Percentiles rank a stretch among this genome's conserved stretches.
Conservation (phyloP, 2,797 vertebrate species). For the Lacerta bilineata region DNA sequence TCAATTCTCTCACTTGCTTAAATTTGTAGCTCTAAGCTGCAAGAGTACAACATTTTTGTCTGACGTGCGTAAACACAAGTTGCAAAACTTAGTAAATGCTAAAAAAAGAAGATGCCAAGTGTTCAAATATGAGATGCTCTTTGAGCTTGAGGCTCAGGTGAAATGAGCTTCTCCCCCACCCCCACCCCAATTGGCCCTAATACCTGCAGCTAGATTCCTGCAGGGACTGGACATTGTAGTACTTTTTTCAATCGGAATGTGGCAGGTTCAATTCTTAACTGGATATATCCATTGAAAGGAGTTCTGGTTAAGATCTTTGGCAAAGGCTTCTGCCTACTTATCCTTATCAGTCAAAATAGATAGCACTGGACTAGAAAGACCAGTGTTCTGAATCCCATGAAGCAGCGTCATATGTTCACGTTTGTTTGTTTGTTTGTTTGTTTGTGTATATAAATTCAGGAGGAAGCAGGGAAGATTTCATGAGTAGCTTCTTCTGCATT, state of each 20-base stretch:
- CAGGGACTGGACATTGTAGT: neutral
- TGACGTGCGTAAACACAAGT: too few relatives aligned
- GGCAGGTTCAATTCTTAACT: too few relatives aligned
- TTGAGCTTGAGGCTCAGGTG: too few relatives aligned
- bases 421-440: neutral
- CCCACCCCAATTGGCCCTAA: too few relatives aligned
- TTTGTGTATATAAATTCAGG: neutral
- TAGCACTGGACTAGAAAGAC: neutral
- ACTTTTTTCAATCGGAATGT: neutral
- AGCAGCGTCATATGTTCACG: neutral
- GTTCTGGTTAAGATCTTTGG: neutral
- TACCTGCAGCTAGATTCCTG: neutral
- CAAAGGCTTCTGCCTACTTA: neutral
- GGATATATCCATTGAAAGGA: neutral
- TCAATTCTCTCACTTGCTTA: too few relatives aligned
- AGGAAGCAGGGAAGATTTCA: neutral
- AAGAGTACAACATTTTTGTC: too few relatives aligned
- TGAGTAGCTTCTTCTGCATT: neutral
- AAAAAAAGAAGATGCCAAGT: too few relatives aligned
- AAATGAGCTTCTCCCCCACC: too few relatives aligned
- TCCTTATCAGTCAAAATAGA: neutral
- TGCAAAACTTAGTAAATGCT: too few relatives aligned
- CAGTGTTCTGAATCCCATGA: neutral
- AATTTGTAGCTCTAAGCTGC: too few relatives aligned
- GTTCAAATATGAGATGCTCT: too few relatives aligned